phyloP scores from a whole-genome alignment of 23 tunicate genomes.

The Phallusia fumigata region DNA sequence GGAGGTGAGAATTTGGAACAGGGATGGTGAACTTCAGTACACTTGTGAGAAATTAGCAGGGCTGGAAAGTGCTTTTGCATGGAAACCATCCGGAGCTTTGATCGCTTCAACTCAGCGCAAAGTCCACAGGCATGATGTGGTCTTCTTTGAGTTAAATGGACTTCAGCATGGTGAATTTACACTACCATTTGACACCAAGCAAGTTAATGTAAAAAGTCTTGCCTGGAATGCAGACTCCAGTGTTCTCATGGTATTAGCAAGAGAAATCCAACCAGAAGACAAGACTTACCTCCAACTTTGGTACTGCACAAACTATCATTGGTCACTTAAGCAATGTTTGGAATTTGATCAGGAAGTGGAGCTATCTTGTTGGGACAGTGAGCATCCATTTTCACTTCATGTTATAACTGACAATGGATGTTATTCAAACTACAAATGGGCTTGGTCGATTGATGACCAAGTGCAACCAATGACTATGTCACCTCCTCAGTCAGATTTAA shows the following conservation, averaged over 20 bases:
- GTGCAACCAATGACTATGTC: not conserved
- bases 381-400: slow-evolving; percentile 46
- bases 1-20: slow-evolving; percentile 74
- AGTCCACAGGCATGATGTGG: slow-evolving; percentile 67
- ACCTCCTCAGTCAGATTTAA: not conserved
- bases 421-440: slow-evolving; percentile 35
- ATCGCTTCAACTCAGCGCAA: slow-evolving; percentile 81
- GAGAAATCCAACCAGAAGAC: not conserved
- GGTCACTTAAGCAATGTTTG: slow-evolving; percentile 75
- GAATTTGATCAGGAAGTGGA: slow-evolving; percentile 7
- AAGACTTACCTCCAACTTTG: slow-evolving; percentile 59
- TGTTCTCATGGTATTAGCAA: slow-evolving; percentile 35
- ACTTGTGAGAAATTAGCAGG: slow-evolving; percentile 75
- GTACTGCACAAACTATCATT: slow-evolving; percentile 83
- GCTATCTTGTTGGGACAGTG: slow-evolving; percentile 60
- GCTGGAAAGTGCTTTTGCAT: slow-evolving; percentile 72
- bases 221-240: slow-evolving; percentile 84
- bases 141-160: slow-evolving; percentile 87
- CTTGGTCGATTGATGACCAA: slow-evolving; percentile 14
- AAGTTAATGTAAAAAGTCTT: slow-evolving; percentile 41
- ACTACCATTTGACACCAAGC: slow-evolving; percentile 67
- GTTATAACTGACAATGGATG: slow-evolving; percentile 36
- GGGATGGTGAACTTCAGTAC: slow-evolving; percentile 69
- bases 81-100: slow-evolving; percentile 91
- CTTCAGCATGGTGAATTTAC: slow-evolving; percentile 91